These are phyloP conservation scores for Adelges cooleyi DNA, from an alignment of 1,140 invertebrate species.

Conservation along the genomic window DNA sequence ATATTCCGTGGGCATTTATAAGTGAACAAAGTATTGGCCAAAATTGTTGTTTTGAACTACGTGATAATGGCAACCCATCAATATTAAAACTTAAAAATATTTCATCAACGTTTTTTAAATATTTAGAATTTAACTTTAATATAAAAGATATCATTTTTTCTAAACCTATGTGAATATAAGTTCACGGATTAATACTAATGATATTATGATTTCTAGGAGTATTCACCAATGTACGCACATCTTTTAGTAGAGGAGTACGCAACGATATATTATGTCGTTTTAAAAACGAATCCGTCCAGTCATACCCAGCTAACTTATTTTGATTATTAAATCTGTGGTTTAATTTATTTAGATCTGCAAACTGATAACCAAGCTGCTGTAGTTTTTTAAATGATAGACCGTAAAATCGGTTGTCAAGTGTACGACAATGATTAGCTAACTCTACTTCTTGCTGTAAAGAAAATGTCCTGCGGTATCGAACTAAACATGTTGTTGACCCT, in stretches of 20 bases:
- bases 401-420: too few species aligned
- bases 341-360: too few species aligned
- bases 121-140: neutral
- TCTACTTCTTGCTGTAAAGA: too few species aligned
- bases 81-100: neutral
- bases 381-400: too few species aligned
- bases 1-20: too few species aligned
- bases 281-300: constrained; percentile 20
- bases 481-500: too few species aligned
- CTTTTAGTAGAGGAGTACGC: neutral
- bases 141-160: neutral
- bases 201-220: neutral
- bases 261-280: constrained; percentile 14
- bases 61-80: neutral
- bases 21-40: too few species aligned
- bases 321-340: too few species aligned
- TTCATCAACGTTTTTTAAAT: neutral
- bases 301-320: constrained; percentile 16
- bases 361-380: too few species aligned
- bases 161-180: neutral
- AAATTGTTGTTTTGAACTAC: too few species aligned
- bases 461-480: too few species aligned
- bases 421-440: too few species aligned
- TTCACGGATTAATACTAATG: neutral
- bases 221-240: neutral